Evolutionary conservation across 2,888 invertebrate genomes (phyloP), one percentile per base, ranked within the genome.

Genomic region (Pseudococcus jackbeardsleyi): DNA sequence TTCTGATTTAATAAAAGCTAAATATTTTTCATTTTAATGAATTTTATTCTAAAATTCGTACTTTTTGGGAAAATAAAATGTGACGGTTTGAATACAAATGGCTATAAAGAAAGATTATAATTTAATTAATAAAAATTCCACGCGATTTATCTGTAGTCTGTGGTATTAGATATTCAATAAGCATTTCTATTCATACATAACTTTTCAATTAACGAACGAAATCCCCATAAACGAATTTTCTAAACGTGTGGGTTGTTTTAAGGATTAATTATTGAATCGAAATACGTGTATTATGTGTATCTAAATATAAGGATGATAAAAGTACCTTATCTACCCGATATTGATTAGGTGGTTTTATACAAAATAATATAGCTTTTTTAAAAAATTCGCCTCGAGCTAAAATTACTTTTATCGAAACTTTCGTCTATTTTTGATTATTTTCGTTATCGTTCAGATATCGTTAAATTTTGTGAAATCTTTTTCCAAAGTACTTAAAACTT

Each of bases 331-430:
- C n/a, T n/a, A n/a, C n/a, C 64, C 68, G 19, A 3, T 46, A 82
- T 46, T 19, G 39, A 82, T 82, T 82, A 33, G 26, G 3, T 33
- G 46, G 11, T 46, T 46, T 46, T 46, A 82, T 46, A 46, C 46
- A n/a, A n/a, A n/a, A n/a, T 82, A 3, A 19, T 42, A 19, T 42
- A 8, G 46, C n/a, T 46, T 82, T 46, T 82, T 39, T n/a, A 17
- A 46, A 17, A 46, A 82, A 46, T 46, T 19, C 46, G 19, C n/a
- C 11, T 42, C 79, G 77, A 12, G 19, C 22, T 72, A 72, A 42
- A 72, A 72, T 72, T 72, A 72, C 39, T 72, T 72, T 72, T 72
- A 72, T 33, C n/a, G 79, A 82, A 82, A 82, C 19, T 82, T 82
- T 82, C 46, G 6, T 19, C 79, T 46, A 46, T 19, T 42, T 82